Evolutionary conservation across 2,888 invertebrate genomes (phyloP), one percentile per base, ranked within the genome.

Genomic region (Hipparchia sbordonii): DNA sequence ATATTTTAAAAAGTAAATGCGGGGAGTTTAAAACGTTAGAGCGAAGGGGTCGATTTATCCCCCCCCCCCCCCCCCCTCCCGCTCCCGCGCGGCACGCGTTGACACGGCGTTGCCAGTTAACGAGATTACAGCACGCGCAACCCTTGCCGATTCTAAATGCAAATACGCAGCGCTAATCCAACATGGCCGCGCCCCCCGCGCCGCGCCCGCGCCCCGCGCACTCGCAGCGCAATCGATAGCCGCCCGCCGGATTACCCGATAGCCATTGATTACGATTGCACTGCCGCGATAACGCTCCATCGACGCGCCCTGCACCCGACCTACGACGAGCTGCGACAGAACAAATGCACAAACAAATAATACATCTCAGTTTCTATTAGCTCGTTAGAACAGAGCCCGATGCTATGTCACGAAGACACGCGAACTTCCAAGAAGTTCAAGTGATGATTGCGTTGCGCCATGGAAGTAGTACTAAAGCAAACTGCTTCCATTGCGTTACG

Each of bases 121-220:
- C 81, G 79, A 81, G 85, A 83, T 83, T 82, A 81, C 73, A 74
- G 78, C 79, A 80, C 77, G 81, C 81, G 81, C 83, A 81, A 85
- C 88, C 86, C 84, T 82, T 78, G 75, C 75, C 80, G 84, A 88
- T 88, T 87, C 85, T 82, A 85, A 89, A 89, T 89, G 90, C 89
- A 89, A 89, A 89, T 89, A 89, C 77, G 63, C 51, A 9, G 10
- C 69, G 82, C 82, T 88, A 88, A 88, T 87, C 82, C 88, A 85
- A 84, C 76, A 86, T 85, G 87, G 86, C 84, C 79, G 81, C 23
- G 78, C 79, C 10, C 71, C 67, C n/a, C 72, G 72, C 73, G 69
- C 71, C 73, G 9, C 73, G 70, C 10, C 73, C 66, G 81, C 79
- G 78, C 12, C 68, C 70, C 13, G 72, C 78, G 10, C 68, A 67